These are phyloP conservation scores for Megastigmus dorsalis DNA, from an alignment of 2,888 invertebrate genomes.

Conservation along the genomic window DNA sequence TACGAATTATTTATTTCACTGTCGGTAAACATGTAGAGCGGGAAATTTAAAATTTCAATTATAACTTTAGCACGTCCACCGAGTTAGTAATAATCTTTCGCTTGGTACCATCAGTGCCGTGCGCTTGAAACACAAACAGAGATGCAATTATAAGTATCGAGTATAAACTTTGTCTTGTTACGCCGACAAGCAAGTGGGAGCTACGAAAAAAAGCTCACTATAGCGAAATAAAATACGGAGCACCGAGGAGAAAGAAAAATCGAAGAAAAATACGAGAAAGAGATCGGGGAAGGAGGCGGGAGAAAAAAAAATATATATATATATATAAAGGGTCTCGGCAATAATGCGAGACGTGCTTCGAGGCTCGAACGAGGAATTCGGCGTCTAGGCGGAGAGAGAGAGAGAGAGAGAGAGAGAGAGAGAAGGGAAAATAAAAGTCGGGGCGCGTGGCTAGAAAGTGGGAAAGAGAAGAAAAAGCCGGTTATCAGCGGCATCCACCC, in stretches of 20 bases:
- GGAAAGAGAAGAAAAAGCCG: slow-evolving; percentile 30
- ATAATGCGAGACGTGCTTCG: slow-evolving; percentile 68
- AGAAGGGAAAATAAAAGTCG: slow-evolving; percentile 56
- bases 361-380: slow-evolving; percentile 65
- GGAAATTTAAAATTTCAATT: no score
- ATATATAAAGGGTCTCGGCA: slow-evolving; percentile 60
- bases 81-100: no score
- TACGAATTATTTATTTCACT: no score
- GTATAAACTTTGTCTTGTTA: no score
- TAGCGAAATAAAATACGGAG: background rate
- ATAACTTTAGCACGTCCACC: no score
- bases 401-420: slow-evolving; percentile 45
- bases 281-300: slow-evolving; percentile 21
- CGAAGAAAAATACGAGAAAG: background rate
- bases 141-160: no score
- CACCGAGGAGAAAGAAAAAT: background rate
- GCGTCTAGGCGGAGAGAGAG: slow-evolving; percentile 52
- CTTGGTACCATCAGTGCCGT: no score
- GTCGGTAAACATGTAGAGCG: no score
- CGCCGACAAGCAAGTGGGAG: no score
- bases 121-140: no score
- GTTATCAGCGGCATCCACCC: slow-evolving; percentile 34
- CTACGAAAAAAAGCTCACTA: no score
- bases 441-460: background rate
- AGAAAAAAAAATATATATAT: no score